phyloP scores from a whole-genome alignment of 2,797 vertebrate species.

The Muscicapa comitata region DNA sequence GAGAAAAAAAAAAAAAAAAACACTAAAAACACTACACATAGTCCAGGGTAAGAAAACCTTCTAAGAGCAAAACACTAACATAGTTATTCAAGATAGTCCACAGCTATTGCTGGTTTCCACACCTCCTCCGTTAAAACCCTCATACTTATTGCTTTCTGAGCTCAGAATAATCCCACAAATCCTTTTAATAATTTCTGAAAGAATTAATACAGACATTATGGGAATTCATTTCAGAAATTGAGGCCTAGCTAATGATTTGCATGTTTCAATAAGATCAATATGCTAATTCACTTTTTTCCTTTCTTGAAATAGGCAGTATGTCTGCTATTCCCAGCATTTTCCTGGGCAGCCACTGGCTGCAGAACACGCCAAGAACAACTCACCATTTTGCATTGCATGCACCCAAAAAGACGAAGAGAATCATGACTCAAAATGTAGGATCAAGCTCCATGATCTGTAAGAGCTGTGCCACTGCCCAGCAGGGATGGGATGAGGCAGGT shows the following conservation, averaged over 20 bases:
- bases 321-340: background rate
- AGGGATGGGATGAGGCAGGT: background rate
- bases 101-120: background rate
- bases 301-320: background rate
- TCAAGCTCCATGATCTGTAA: background rate
- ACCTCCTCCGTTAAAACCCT: background rate
- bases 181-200: background rate
- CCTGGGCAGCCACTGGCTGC: background rate
- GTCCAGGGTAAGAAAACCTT: background rate
- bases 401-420: background rate
- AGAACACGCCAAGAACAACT: background rate
- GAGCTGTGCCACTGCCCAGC: background rate
- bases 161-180: background rate
- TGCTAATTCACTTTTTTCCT: background rate
- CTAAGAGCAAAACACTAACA: background rate
- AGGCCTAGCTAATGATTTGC: background rate
- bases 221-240: background rate
- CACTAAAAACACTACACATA: background rate
- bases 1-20: fast-evolving
- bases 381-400: fast-evolving
- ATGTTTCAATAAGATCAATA: background rate
- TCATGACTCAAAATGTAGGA: background rate
- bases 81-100: background rate
- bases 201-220: background rate
- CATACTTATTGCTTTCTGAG: background rate